Evolutionary conservation across 2,113 vertebrate genomes (phyloP).

Genomic region (Chitala chitala): DNA sequence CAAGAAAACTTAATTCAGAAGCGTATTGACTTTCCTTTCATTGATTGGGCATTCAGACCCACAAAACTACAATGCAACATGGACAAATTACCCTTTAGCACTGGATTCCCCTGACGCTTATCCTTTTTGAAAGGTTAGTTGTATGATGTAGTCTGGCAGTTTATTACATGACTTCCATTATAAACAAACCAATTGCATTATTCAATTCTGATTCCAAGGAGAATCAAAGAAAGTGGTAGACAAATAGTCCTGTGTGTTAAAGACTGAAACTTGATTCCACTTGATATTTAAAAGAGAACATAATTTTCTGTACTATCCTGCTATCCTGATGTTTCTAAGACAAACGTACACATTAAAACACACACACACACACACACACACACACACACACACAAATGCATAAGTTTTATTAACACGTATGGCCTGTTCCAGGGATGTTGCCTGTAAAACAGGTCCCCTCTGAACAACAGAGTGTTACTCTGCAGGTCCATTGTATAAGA

Average conservation of each 20-base stretch:
- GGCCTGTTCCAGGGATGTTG: constrained; percentile 21
- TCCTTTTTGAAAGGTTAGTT: constrained; percentile 37
- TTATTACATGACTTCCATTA: constrained; percentile 19
- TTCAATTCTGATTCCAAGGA: constrained; percentile 26
- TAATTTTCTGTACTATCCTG: neutral
- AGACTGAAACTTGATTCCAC: constrained; percentile 25
- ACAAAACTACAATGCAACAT: constrained; percentile 28
- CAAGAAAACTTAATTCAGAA: constrained; percentile 27
- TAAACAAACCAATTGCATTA: constrained; percentile 27
- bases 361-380: constrained; percentile 15
- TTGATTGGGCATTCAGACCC: constrained; percentile 35
- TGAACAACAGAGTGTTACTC: neutral
- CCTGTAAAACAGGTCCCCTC: neutral
- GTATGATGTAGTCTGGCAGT: constrained; percentile 24
- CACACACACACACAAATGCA: constrained; percentile 7
- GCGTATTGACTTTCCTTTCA: constrained; percentile 39
- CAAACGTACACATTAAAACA: constrained; percentile 26
- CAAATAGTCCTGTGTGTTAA: constrained; percentile 26
- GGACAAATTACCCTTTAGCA: constrained; percentile 34
- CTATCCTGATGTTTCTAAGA: too few relatives aligned
- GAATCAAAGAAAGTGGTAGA: constrained; percentile 25
- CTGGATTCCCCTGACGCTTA: constrained; percentile 15
- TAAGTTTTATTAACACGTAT: neutral
- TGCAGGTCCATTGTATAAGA: neutral
- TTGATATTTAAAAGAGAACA: constrained; percentile 24